phyloP scores from a whole-genome alignment of 2,888 invertebrate genomes.

The Panopea generosa region DNA sequence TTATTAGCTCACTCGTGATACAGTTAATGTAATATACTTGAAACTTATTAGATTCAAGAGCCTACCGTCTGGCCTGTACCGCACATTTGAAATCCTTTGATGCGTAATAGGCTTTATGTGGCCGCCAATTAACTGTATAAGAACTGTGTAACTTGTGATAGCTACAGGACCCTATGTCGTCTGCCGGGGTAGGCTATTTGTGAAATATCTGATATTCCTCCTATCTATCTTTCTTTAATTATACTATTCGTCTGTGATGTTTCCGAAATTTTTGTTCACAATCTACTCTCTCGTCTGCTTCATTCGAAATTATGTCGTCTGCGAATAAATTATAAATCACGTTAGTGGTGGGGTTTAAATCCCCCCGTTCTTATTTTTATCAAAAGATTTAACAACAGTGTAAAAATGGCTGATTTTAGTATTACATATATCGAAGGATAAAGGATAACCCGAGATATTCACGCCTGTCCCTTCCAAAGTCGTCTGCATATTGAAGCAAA shows the following conservation, averaged over 20 bases:
- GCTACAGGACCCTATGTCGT: constrained; percentile 38
- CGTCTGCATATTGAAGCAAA: constrained; percentile 25
- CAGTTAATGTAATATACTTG: constrained; percentile 24
- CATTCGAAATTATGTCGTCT: constrained; percentile 54
- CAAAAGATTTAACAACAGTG: constrained; percentile 50
- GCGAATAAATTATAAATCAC: constrained; percentile 23
- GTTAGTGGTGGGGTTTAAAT: constrained; percentile 39
- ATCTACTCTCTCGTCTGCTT: constrained; percentile 38
- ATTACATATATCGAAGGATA: constrained; percentile 36
- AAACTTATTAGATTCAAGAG: constrained; percentile 48
- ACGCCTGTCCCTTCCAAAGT: constrained; percentile 40
- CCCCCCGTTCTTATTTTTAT: constrained; percentile 30
- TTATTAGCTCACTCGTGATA: constrained; percentile 23
- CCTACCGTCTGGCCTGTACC: constrained; percentile 29
- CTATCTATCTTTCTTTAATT: constrained; percentile 53
- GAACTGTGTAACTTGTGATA: constrained; percentile 48
- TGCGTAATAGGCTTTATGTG: constrained; percentile 44
- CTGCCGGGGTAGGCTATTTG: constrained; percentile 43
- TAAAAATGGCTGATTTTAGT: constrained; percentile 48
- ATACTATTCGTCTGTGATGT: constrained; percentile 52
- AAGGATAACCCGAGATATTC: constrained; percentile 33
- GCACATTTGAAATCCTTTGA: constrained; percentile 48
- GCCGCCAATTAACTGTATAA: constrained; percentile 39
- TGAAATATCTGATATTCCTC: constrained; percentile 55
- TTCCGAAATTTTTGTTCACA: constrained; percentile 50